Evolutionary conservation across 2,888 invertebrate genomes (phyloP), one percentile per base, ranked within the genome.

Genomic region (Caenorhabditis auriculariae): DNA sequence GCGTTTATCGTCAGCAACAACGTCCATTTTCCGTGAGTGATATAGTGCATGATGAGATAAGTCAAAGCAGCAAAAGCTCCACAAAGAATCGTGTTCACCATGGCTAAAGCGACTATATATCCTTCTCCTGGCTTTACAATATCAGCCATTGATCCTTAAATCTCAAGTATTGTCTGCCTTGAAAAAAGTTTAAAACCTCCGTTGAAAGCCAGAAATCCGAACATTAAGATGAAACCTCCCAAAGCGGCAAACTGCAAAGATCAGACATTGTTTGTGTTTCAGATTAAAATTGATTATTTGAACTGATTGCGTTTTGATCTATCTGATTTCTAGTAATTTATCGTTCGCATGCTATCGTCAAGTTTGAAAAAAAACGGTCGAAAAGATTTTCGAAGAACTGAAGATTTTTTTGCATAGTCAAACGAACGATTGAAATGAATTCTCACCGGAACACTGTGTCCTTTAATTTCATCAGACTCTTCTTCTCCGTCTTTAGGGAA

Each of bases 151-250:
- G 82, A 82, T 28, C 77, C 86, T 58, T 19, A 37, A 58, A 35
- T 4, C 1, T n/a, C 21, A 29, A 15, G 23, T n/a, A n/a, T 32
- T 7, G 35, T 12, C 35, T 32, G 35, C 9, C 9, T 32, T n/a
- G 9, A 12, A 9, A 12, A n/a, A 32, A 32, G 9, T 32, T 7
- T 39, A 7, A 15, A 32, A 28, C 74, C 86, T 15, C 85, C 86
- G 72, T 86, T 86, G 81, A 86, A 86, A 2, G 86, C 85, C 42
- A 86, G 77, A 77, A 86, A 86, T 6, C 86, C 86, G 57, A 85
- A 84, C 63, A 86, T 82, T 27, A 86, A 78, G 42, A 86, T 83
- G 74, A 86, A 84, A 0, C 85, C 85, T 4, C 86, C 86, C 29
- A 86, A 73, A 26, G 85, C 84, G 3, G 84, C 83, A 64, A 86